Evolutionary conservation across 2,797 vertebrate species (phyloP).

Genomic region (Argyrosomus regius): DNA sequence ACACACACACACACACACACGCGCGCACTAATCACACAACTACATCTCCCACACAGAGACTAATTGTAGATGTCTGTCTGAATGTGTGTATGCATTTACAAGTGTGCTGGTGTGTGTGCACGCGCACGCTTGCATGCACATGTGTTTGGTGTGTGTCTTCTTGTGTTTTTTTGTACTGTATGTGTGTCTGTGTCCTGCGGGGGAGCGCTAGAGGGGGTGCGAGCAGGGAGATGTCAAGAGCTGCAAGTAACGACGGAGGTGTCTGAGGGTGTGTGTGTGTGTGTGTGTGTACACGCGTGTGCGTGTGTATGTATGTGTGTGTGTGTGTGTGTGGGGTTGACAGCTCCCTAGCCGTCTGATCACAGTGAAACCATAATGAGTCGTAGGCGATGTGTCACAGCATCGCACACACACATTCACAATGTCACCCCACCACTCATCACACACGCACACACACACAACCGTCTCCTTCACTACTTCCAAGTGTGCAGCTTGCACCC

Average conservation of each 20-base stretch:
- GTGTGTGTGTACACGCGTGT: slow-evolving; percentile 30
- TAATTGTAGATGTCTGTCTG: slow-evolving; percentile 68
- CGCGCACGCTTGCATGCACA: neutral
- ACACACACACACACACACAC: slow-evolving; percentile 31
- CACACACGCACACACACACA: slow-evolving; percentile 50
- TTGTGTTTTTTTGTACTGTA: slow-evolving; percentile 44
- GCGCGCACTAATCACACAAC: slow-evolving; percentile 50
- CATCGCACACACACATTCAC: slow-evolving; percentile 70
- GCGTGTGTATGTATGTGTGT: slow-evolving; percentile 45
- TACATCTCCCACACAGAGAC: slow-evolving; percentile 45
- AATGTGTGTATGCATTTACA: slow-evolving; percentile 36
- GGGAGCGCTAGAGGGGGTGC: slow-evolving; percentile 75
- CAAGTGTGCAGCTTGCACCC: slow-evolving; percentile 75
- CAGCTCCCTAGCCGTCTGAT: slow-evolving; percentile 81
- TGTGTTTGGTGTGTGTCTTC: slow-evolving; percentile 28
- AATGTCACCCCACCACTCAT: slow-evolving; percentile 73
- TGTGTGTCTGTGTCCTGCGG: slow-evolving; percentile 70
- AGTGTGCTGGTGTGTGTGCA: slow-evolving; percentile 29
- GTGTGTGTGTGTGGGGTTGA: slow-evolving; percentile 61
- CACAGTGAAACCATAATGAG: slow-evolving; percentile 84
- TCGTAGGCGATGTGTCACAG: slow-evolving; percentile 80
- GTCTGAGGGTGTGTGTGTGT: slow-evolving; percentile 51
- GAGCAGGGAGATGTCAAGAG: slow-evolving; percentile 80
- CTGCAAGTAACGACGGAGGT: slow-evolving; percentile 74
- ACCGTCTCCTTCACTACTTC: slow-evolving; percentile 57